Evolutionary conservation across 2,113 vertebrate species (phyloP).

Genomic region (Myrmophylax atrothorax): DNA sequence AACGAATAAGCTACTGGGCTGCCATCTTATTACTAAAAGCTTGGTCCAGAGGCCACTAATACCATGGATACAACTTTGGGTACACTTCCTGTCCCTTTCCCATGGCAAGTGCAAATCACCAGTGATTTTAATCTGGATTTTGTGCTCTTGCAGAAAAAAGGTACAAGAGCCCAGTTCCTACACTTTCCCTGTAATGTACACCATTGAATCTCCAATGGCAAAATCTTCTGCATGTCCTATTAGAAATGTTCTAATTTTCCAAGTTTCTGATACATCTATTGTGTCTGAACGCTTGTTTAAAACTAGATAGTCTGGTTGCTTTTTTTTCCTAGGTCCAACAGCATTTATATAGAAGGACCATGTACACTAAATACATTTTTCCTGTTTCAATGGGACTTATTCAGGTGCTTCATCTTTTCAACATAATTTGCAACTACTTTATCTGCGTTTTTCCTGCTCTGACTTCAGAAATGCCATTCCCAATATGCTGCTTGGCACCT

Average conservation of each 20-base stretch:
- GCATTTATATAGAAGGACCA: background rate
- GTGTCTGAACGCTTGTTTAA: background rate
- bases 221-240: background rate
- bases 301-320: background rate
- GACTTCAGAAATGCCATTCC: background rate
- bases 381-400: background rate
- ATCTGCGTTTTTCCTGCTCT: background rate
- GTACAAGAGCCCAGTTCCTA: background rate
- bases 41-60: background rate
- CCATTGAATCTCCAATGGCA: background rate
- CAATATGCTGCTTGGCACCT: background rate
- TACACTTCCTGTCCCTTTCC: background rate
- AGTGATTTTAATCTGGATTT: background rate
- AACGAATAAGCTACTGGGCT: background rate
- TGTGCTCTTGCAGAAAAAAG: background rate
- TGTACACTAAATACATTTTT: background rate
- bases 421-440: background rate
- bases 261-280: background rate
- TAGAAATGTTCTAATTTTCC: background rate
- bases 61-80: background rate
- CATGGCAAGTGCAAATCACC: background rate
- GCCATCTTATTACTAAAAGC: background rate
- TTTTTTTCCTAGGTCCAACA: background rate
- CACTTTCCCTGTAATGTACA: rapidly evolving
- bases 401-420: background rate